These are phyloP conservation scores for Nebria brevicollis DNA, from an alignment of 2,888 invertebrate species.

Conservation along the genomic window DNA sequence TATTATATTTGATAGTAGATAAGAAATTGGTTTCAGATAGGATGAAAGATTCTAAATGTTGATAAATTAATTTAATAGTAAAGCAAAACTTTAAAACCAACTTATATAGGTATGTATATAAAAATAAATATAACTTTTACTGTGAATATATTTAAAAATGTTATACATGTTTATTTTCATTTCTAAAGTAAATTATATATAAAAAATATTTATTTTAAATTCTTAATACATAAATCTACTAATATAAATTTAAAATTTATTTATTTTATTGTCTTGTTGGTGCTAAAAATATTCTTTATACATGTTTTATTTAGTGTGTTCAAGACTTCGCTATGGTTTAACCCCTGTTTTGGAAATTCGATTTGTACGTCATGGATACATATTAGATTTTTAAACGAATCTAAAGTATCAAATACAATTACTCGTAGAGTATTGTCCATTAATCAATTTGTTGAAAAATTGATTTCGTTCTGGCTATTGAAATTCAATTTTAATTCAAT, in stretches of 20 bases:
- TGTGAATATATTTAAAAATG: too few relatives aligned
- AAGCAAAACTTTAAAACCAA: too few relatives aligned
- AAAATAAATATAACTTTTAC: too few relatives aligned
- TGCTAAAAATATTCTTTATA: not conserved
- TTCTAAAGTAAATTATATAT: too few relatives aligned
- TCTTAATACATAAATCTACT: too few relatives aligned
- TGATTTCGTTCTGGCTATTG: conserved; percentile 45
- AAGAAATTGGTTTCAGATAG: not conserved
- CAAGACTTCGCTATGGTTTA: conserved; percentile 8
- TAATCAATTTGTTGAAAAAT: conserved; percentile 53
- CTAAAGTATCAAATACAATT: conserved; percentile 50
- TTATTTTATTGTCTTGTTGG: too few relatives aligned
- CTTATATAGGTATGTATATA: too few relatives aligned
- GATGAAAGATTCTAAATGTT: not conserved
- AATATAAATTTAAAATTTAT: too few relatives aligned
- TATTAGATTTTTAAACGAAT: conserved; percentile 50
- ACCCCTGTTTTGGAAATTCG: conserved; percentile 23
- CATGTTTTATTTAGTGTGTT: conserved; percentile 11
- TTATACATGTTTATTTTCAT: too few relatives aligned
- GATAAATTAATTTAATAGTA: too few relatives aligned
- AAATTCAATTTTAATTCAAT: not conserved
- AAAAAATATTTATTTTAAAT: too few relatives aligned
- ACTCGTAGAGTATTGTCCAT: conserved; percentile 52
- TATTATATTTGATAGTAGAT: not conserved
- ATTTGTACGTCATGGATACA: conserved; percentile 48